Evolutionary conservation across 2,797 vertebrate species (phyloP).

Genomic region (Semotilus atromaculatus): DNA sequence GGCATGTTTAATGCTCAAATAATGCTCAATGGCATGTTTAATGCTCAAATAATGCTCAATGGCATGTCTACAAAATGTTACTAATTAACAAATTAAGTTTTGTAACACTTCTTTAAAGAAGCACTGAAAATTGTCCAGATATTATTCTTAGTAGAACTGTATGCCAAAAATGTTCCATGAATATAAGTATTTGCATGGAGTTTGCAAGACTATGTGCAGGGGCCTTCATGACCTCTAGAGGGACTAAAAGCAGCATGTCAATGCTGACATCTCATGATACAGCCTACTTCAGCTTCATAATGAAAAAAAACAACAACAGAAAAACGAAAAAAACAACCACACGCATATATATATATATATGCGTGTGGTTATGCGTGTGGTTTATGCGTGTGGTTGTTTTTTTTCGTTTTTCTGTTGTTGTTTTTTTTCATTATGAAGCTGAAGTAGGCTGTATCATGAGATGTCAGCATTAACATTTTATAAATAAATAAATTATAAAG

Average conservation of each 20-base stretch:
- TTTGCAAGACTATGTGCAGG: background rate
- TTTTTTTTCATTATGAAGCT: too few relatives aligned
- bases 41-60: background rate
- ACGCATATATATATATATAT: too few relatives aligned
- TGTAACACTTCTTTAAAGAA: background rate
- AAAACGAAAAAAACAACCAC: too few relatives aligned
- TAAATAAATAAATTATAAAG: too few relatives aligned
- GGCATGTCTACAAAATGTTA: background rate
- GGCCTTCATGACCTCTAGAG: constrained; percentile 22
- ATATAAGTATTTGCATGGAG: background rate
- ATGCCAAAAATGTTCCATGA: background rate
- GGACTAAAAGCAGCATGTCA: background rate
- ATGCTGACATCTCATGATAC: background rate
- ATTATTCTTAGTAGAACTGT: background rate
- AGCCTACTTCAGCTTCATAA: too few relatives aligned
- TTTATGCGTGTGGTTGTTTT: too few relatives aligned
- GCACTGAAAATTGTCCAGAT: background rate
- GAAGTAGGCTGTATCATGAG: too few relatives aligned
- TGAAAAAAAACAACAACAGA: too few relatives aligned
- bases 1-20: background rate
- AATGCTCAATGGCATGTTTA: too few relatives aligned
- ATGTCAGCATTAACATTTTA: too few relatives aligned
- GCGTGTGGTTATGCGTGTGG: too few relatives aligned
- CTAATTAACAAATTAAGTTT: background rate
- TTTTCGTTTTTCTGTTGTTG: too few relatives aligned